A percentile compares a stretch with the other conserved stretches of the same genome.
Evolutionary conservation across 2,113 vertebrate species (phyloP).

Genomic region (Catharus minimus): DNA sequence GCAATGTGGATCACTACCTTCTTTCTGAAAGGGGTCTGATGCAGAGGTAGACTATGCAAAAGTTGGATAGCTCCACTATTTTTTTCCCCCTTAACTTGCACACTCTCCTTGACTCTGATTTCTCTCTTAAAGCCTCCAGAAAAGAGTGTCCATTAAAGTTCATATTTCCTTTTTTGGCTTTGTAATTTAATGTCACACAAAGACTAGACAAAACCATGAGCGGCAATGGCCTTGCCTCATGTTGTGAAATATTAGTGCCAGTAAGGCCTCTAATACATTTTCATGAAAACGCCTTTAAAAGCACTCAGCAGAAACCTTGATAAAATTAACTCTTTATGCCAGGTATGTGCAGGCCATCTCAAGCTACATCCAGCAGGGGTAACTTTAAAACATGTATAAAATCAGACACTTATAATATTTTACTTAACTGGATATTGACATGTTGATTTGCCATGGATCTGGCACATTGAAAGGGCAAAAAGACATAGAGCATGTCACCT

Average conservation of each 20-base stretch:
- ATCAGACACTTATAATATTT: not conserved
- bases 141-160: not conserved
- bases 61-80: not conserved
- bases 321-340: not conserved
- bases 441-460: not conserved
- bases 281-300: not conserved
- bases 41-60: not conserved
- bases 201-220: not conserved
- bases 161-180: not conserved
- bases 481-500: not conserved
- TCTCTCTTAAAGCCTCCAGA: not conserved
- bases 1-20: not conserved
- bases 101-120: not conserved
- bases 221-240: not conserved
- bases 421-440: not conserved
- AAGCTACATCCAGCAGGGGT: not conserved
- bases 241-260: not conserved
- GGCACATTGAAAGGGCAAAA: not conserved
- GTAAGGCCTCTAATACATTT: not conserved
- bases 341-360: not conserved
- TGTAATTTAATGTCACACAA: not conserved
- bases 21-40: not conserved
- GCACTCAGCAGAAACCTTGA: not conserved
- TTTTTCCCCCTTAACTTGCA: not conserved
- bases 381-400: not conserved